A percentile compares a stretch with the other conserved stretches of the same genome.
These are phyloP conservation scores for Papilio polyxenes DNA, from an alignment of 1,140 invertebrate genomes.

Conservation along the genomic window DNA sequence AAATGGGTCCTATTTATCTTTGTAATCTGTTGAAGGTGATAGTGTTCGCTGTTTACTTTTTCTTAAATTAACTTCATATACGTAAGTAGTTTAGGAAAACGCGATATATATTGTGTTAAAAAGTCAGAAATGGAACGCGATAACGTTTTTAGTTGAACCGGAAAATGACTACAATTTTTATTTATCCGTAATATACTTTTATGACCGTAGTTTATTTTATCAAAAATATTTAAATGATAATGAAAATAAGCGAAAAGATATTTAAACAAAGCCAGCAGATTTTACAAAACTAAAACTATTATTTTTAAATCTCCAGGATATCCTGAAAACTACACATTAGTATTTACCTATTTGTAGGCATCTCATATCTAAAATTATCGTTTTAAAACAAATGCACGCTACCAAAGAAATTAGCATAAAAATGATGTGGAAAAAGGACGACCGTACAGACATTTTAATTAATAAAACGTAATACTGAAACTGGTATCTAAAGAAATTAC, in stretches of 20 bases:
- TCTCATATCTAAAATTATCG: neutral
- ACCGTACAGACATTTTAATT: constrained; percentile 14
- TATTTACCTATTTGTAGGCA: neutral
- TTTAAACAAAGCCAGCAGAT: neutral
- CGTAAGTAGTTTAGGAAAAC: neutral
- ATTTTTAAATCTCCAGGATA: too few relatives aligned
- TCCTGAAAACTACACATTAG: neutral
- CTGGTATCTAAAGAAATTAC: neutral
- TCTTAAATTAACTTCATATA: constrained; percentile 3
- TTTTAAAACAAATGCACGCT: neutral
- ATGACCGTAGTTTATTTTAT: neutral
- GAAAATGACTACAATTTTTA: neutral
- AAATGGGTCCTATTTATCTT: constrained; percentile 13
- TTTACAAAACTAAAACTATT: neutral
- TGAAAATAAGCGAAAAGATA: neutral
- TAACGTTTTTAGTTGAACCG: neutral
- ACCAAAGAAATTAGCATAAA: constrained; percentile 18
- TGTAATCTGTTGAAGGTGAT: constrained; percentile 20
- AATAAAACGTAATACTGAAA: neutral
- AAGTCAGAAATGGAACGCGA: neutral
- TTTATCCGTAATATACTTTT: neutral
- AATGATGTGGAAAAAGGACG: constrained; percentile 4
- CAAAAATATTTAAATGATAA: neutral
- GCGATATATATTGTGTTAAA: neutral
- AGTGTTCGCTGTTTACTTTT: neutral